A percentile compares a stretch with the other conserved stretches of the same genome.
Evolutionary conservation across 2,888 invertebrate species (phyloP).

Genomic region (Hypomecis atomaria): DNA sequence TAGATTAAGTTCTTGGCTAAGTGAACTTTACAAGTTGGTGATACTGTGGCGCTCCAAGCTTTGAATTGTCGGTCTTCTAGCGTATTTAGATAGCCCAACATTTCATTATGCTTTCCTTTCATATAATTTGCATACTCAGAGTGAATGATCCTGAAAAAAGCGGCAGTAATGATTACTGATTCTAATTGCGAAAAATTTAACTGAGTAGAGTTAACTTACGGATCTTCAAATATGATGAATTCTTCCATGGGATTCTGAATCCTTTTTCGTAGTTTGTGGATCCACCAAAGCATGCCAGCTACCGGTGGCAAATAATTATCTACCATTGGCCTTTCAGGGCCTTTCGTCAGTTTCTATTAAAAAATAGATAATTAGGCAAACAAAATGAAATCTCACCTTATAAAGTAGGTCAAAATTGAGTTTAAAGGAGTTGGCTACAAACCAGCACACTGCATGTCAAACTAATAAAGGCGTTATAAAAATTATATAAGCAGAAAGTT

Average conservation of each 20-base stretch:
- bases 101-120: slow-evolving; percentile 86
- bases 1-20: slow-evolving; percentile 86
- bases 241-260: slow-evolving; percentile 85
- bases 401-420: too few species aligned
- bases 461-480: too few species aligned
- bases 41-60: slow-evolving; percentile 88
- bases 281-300: slow-evolving; percentile 89
- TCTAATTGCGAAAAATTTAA: background rate
- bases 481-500: too few species aligned
- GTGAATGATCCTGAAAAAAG: slow-evolving; percentile 77
- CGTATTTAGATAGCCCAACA: slow-evolving; percentile 86
- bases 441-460: too few species aligned
- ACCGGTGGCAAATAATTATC: slow-evolving; percentile 90
- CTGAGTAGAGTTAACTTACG: slow-evolving; percentile 68
- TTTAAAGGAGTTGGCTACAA: too few species aligned
- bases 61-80: slow-evolving; percentile 87
- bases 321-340: slow-evolving; percentile 80
- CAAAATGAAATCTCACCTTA: background rate
- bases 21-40: slow-evolving; percentile 86
- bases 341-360: slow-evolving; percentile 69
- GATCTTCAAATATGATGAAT: slow-evolving; percentile 87
- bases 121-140: slow-evolving; percentile 83
- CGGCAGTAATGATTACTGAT: background rate
- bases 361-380: background rate
- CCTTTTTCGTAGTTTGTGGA: slow-evolving; percentile 87